Evolutionary conservation across 2,797 vertebrate species (phyloP).

Genomic region (Myripristis jacobus): DNA sequence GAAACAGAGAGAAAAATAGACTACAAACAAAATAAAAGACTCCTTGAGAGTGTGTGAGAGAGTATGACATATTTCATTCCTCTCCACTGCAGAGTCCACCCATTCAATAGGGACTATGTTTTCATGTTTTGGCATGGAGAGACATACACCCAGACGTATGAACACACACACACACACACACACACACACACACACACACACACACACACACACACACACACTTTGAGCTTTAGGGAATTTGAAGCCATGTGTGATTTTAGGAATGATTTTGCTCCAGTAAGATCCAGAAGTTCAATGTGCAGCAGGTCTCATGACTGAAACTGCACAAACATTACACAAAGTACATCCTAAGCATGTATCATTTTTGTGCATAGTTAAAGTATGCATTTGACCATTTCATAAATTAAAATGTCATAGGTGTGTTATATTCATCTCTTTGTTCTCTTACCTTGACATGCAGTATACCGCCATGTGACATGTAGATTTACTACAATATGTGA

Average conservation of each 20-base stretch:
- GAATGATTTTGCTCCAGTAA: slow-evolving; percentile 42
- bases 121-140: slow-evolving; percentile 69
- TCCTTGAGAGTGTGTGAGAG: slow-evolving; percentile 39
- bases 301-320: slow-evolving; percentile 1
- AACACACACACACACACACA: slow-evolving; percentile 21
- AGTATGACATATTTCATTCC: slow-evolving; percentile 66
- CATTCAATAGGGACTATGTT: slow-evolving; percentile 76
- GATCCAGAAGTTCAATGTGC: slow-evolving; percentile 13
- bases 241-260: slow-evolving; percentile 49
- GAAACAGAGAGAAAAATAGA: not conserved
- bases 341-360: not conserved
- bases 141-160: slow-evolving; percentile 18
- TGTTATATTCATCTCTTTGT: not conserved
- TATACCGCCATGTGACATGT: slow-evolving; percentile 7
- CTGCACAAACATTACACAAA: not conserved
- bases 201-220: slow-evolving; percentile 35
- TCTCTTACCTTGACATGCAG: slow-evolving; percentile 9
- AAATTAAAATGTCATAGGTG: not conserved
- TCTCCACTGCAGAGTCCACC: slow-evolving; percentile 67
- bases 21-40: slow-evolving; percentile 38
- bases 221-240: slow-evolving; percentile 41
- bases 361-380: not conserved
- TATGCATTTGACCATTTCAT: not conserved
- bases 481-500: slow-evolving; percentile 51
- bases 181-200: slow-evolving; percentile 39